phyloP scores from a whole-genome alignment of 2,113 vertebrate genomes.

The Dissostichus mawsoni region DNA sequence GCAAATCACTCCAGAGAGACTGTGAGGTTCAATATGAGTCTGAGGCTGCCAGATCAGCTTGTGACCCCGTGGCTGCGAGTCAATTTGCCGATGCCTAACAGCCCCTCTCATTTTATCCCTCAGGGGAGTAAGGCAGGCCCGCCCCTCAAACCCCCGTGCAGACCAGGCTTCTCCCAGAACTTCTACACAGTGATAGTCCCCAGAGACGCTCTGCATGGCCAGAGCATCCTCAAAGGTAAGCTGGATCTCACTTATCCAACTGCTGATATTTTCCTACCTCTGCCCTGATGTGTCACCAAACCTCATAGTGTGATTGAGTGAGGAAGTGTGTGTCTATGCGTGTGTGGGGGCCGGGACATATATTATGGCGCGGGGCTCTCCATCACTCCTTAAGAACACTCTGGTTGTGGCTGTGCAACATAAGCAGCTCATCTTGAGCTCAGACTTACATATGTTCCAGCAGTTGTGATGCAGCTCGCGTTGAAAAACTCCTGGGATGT shows the following conservation, averaged over 20 bases:
- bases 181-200: conserved; percentile 87
- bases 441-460: not conserved
- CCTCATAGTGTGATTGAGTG: conserved; percentile 26
- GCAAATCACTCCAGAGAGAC: conserved; percentile 32
- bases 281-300: conserved; percentile 32
- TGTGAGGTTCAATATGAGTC: conserved; percentile 41
- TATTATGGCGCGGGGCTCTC: conserved; percentile 18
- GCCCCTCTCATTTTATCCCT: conserved; percentile 56
- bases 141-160: conserved; percentile 75
- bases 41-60: conserved; percentile 49
- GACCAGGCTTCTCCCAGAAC: conserved; percentile 86
- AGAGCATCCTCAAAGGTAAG: conserved; percentile 86
- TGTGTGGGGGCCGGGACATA: conserved; percentile 8
- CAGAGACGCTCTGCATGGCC: conserved; percentile 81
- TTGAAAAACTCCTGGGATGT: not conserved
- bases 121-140: conserved; percentile 82
- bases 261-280: conserved; percentile 29
- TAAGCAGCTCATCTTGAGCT: conserved; percentile 15
- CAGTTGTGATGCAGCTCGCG: not conserved
- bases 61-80: conserved; percentile 60
- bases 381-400: conserved; percentile 42
- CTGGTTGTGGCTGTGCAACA: conserved; percentile 31
- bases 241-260: conserved; percentile 58
- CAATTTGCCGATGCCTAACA: conserved; percentile 71
- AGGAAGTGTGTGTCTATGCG: conserved; percentile 2